Evolutionary conservation across 2,888 invertebrate genomes (phyloP), one percentile per base, ranked within the genome.

Genomic region (Blomia tropicalis): DNA sequence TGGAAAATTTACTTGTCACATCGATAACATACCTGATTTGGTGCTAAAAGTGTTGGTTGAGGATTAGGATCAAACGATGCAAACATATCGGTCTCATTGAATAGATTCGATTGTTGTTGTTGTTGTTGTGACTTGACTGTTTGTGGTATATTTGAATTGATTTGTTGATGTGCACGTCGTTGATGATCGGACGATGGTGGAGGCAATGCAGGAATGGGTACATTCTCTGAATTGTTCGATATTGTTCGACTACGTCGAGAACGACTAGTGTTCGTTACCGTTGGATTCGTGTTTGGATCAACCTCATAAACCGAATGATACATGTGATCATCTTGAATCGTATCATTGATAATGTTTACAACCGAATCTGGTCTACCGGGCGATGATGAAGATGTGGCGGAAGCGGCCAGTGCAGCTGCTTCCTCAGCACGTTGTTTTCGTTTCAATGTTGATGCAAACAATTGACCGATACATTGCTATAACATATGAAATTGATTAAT

Each of bases 401-500:
- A 56, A 5, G 43, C 43, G 19, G 58, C 58, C 41, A 47, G 11
- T n/a, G 53, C 11, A 11, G 19, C 19, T 23, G 54, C 56, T 36
- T 56, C 29, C 29, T 56, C 56, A 14, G 56, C 56, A 31, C 14
- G 11, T 30, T 30, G 25, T 19, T 62, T 62, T 4, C 62, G 25
- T 30, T 58, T 62, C 1, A 62, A 43, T 22, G 62, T 62, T 4
- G 43, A 43, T 2, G 58, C 58, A 27, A 62, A 62, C 14, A 62
- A 19, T 32, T 62, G 62, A 1, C 62, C 62, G 43, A 62, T 62
- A 25, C 58, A 17, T 31, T 56, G 44, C 59, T 59, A 27, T 4
- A 41, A 59, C 2, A 31, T 4, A 58, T 41, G 27, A 23, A 43
- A 17, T 19, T 19, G 4, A 51, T 7, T 7, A 7, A 44, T 22